Evolutionary conservation across 2,113 vertebrate genomes (phyloP), one percentile per base, ranked within the genome.

Genomic region (Pachypanchax playfairii): DNA sequence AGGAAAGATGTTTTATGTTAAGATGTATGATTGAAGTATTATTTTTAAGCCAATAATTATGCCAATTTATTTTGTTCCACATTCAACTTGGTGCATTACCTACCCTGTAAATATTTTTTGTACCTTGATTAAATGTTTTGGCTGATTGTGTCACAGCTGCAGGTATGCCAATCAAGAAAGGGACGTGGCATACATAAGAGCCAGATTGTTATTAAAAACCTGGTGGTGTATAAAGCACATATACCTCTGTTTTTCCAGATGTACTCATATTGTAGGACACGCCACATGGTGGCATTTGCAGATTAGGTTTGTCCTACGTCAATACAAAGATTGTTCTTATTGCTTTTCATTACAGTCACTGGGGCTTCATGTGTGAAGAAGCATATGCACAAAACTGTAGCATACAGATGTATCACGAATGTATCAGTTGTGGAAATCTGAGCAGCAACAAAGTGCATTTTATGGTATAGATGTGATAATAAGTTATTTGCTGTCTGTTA

Each of bases 51-150:
- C 38, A 46, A 65, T 64, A 67, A 63, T 56, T 33, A n/a, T 11
- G 36, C 24, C 54, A 68, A 65, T 63, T 77, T 62, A 55, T 59
- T 39, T 46, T 53, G 43, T 62, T 18, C 24, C 39, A 18, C 2
- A 3, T 44, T 49, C 46, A 43, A 64, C 24, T 42, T 38, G 39
- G 31, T 10, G 22, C 13, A 39, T 54, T 6, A 6, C 73, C 62
- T 35, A 67, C 70, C 71, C 20, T 25, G 9, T 43, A 42, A 25
- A 42, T 2, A 24, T 74, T 68, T n/a, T n/a, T n/a, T n/a, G n/a
- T n/a, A n/a, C n/a, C n/a, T n/a, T 76, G 53, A 85, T 84, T 70
- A 71, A 66, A 76, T 51, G 62, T 55, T 29, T 49, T 67, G 51
- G 57, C 18, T 38, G 28, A 43, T 54, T 31, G 49, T 71, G 50